These are phyloP conservation scores for Allobates femoralis DNA, from an alignment of 2,797 vertebrate species.

Conservation along the genomic window DNA sequence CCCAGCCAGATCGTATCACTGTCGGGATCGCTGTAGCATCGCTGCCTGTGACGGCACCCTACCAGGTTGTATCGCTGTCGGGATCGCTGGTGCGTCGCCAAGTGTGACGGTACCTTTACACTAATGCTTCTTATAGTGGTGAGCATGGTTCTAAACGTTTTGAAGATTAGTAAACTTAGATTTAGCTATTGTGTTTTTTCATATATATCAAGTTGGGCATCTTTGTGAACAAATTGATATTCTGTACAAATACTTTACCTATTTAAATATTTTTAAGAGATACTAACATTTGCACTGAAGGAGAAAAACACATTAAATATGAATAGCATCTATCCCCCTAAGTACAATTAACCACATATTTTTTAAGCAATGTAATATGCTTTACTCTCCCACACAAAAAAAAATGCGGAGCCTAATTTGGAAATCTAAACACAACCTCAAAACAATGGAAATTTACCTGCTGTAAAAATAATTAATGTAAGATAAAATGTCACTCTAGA, in stretches of 20 bases:
- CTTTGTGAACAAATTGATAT: constrained; percentile 1
- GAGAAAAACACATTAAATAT: constrained; percentile 31
- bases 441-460: background rate
- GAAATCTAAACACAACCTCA: background rate
- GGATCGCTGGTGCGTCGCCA: too few species aligned
- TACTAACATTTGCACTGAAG: constrained; percentile 30
- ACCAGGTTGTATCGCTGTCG: too few species aligned
- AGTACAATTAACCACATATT: constrained; percentile 13
- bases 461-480: background rate
- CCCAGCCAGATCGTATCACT: too few species aligned
- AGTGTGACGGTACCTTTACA: too few species aligned
- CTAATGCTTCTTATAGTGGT: too few species aligned
- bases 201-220: background rate
- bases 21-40: too few species aligned
- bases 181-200: background rate
- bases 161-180: background rate
- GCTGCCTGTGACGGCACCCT: too few species aligned
- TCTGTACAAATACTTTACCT: background rate
- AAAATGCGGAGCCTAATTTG: background rate
- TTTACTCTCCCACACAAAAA: background rate
- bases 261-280: constrained; percentile 18
- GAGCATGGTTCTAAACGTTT: background rate
- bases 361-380: constrained; percentile 3
- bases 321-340: constrained; percentile 13
- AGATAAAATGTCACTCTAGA: background rate